Evolutionary conservation across 2,113 vertebrate species (phyloP).

Genomic region (Regulus satrapa): DNA sequence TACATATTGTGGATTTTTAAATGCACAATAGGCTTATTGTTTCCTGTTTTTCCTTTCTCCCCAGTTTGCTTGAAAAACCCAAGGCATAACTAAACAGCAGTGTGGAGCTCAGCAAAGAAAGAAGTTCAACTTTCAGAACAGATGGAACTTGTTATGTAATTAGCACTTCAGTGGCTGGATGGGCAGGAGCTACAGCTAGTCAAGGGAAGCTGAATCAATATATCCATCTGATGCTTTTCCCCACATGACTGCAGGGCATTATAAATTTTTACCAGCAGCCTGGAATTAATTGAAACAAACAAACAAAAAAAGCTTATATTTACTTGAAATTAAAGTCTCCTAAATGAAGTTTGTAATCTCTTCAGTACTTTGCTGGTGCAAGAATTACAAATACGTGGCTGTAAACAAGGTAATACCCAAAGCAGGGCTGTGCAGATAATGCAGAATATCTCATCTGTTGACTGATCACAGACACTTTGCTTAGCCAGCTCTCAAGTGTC

Average conservation of each 20-base stretch:
- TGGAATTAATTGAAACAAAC: background rate
- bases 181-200: background rate
- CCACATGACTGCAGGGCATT: background rate
- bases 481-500: slow-evolving; percentile 14
- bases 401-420: background rate
- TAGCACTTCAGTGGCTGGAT: background rate
- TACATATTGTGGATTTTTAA: background rate
- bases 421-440: background rate
- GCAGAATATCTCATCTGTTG: background rate
- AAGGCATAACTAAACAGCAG: background rate
- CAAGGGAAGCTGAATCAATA: background rate
- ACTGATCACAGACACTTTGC: background rate
- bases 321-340: background rate
- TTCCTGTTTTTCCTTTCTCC: background rate
- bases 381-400: background rate
- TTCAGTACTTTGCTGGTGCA: background rate
- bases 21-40: background rate
- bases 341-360: background rate
- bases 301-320: background rate
- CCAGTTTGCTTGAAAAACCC: background rate
- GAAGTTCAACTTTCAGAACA: background rate
- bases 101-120: background rate
- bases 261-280: background rate
- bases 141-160: background rate
- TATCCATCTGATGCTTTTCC: background rate